A percentile compares a stretch with the other conserved stretches of the same genome.
phyloP scores from a whole-genome alignment of 2,888 invertebrate species.

The Metacarcinus magister region DNA sequence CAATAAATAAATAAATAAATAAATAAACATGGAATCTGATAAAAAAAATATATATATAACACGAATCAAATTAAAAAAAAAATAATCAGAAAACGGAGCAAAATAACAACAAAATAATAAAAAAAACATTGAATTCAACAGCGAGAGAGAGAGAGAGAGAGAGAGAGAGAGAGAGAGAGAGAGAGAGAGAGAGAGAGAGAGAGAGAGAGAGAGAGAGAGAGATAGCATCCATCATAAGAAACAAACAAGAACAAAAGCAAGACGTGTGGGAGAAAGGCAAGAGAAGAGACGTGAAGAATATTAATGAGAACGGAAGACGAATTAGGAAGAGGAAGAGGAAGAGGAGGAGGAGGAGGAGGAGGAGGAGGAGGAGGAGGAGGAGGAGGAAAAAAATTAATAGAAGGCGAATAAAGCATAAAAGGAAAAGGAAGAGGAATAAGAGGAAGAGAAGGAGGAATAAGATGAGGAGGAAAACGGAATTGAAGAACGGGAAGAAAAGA shows the following conservation, averaged over 20 bases:
- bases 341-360: too few species aligned
- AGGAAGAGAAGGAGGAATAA: not conserved
- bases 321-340: too few species aligned
- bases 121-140: not conserved
- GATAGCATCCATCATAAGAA: not conserved
- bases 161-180: too few species aligned
- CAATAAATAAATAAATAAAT: not conserved
- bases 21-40: not conserved
- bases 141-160: too few species aligned
- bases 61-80: not conserved
- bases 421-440: not conserved
- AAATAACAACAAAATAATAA: not conserved
- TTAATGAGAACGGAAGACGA: not conserved
- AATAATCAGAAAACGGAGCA: not conserved
- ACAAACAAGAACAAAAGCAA: not conserved
- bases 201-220: not conserved
- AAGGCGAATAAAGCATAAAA: not conserved
- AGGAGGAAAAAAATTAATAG: too few species aligned
- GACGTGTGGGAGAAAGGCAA: not conserved
- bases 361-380: too few species aligned
- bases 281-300: not conserved
- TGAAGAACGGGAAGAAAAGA: not conserved
- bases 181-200: too few species aligned
- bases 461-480: not conserved
- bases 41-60: not conserved